Percentiles rank a stretch among this genome's conserved stretches.
Conservation (phyloP, 2,113 vertebrate genomes). For the Drymodes brunneopygia region DNA sequence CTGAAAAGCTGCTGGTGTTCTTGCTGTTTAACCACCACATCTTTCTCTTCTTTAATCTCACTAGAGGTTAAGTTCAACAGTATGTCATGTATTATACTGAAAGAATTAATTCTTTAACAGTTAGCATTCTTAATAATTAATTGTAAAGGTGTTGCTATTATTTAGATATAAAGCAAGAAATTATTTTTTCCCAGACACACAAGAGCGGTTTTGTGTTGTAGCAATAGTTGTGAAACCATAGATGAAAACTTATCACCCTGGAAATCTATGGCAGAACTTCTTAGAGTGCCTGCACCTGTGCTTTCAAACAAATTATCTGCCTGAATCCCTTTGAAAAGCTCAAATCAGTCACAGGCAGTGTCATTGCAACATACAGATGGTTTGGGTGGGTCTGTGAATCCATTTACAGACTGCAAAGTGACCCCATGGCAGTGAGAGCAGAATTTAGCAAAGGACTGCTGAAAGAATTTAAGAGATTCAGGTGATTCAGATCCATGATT, state of each 20-base stretch:
- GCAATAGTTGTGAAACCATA: neutral
- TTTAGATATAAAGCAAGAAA: neutral
- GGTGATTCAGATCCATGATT: neutral
- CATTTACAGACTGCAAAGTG: neutral
- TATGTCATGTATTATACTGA: neutral
- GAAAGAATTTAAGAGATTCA: neutral
- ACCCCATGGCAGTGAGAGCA: neutral
- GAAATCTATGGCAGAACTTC: neutral
- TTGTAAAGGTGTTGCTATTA: neutral
- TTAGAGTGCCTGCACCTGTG: neutral
- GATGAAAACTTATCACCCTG: neutral
- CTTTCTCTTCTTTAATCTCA: neutral
- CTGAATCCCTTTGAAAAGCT: neutral
- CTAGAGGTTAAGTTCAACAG: neutral
- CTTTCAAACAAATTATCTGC: neutral
- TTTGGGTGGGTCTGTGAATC: neutral
- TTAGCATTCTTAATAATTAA: neutral
- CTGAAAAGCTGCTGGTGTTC: neutral
- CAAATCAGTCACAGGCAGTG: neutral
- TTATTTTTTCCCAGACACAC: neutral
- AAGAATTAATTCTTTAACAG: neutral
- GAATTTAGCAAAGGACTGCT: neutral
- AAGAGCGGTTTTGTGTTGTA: neutral
- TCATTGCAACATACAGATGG: neutral
- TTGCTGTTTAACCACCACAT: neutral